A percentile compares a stretch with the other conserved stretches of the same genome.
Evolutionary conservation across 2,888 invertebrate species (phyloP).

Genomic region (Phlogophora meticulosa): DNA sequence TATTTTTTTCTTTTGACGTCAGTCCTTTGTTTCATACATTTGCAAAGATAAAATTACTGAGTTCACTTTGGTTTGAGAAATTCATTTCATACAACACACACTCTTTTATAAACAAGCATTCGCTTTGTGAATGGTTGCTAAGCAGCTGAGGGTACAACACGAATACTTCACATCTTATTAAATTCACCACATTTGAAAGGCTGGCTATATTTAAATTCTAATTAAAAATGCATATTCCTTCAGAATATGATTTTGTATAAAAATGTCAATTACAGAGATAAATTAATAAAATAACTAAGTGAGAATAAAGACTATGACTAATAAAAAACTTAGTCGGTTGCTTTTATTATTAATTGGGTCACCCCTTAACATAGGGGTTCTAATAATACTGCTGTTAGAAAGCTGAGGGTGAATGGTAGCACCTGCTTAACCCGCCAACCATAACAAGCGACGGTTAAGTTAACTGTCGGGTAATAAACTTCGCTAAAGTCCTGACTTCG

Average conservation of each 20-base stretch:
- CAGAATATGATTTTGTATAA: not conserved
- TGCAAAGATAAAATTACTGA: conserved; percentile 7
- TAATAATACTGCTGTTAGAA: not conserved
- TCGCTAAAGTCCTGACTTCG: not conserved
- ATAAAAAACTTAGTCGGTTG: not conserved
- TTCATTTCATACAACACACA: conserved; percentile 24
- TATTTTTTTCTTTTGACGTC: not conserved
- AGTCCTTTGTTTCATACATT: conserved; percentile 12
- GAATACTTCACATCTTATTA: conserved; percentile 51
- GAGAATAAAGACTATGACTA: not conserved
- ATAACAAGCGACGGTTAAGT: conserved; percentile 11
- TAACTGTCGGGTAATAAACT: not conserved
- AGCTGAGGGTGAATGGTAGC: conserved; percentile 3
- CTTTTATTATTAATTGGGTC: conserved; percentile 31
- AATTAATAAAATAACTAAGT: conserved; percentile 1
- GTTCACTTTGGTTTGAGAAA: conserved; percentile 28
- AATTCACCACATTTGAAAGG: conserved; percentile 31
- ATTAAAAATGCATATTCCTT: conserved; percentile 41
- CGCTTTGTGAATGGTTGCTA: conserved; percentile 58
- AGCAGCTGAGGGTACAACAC: conserved; percentile 37
- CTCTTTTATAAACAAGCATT: conserved; percentile 40
- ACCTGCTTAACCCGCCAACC: conserved; percentile 32
- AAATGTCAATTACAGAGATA: not conserved
- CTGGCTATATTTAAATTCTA: conserved; percentile 35
- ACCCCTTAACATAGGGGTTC: not conserved